Percentiles rank a stretch among this genome's conserved stretches.
Evolutionary conservation across 1,140 invertebrate genomes (phyloP).

Genomic region (Riptortus pedestris): DNA sequence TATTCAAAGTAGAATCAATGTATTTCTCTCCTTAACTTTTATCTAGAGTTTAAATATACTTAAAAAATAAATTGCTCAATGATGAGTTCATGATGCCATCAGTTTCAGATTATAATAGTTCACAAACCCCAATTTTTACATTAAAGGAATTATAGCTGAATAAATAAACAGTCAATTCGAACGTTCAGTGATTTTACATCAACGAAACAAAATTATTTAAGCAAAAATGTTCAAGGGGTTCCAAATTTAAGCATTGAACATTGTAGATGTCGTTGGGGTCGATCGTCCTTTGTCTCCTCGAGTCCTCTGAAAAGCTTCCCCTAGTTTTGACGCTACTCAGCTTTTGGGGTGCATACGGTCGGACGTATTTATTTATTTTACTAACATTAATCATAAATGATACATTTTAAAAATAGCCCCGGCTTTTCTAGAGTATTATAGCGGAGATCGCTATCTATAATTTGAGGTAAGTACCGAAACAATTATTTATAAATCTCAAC

Average conservation of each 20-base stretch:
- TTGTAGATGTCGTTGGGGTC: slow-evolving; percentile 24
- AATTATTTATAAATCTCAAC: slow-evolving; percentile 18
- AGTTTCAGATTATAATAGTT: too few relatives aligned
- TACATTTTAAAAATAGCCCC: not conserved
- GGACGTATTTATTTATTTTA: slow-evolving; percentile 17
- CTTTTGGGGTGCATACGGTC: slow-evolving; percentile 14
- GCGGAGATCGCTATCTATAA: not conserved
- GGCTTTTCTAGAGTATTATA: slow-evolving; percentile 8
- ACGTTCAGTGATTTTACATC: too few relatives aligned
- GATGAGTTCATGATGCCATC: too few relatives aligned
- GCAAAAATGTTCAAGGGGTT: not conserved
- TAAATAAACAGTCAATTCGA: too few relatives aligned
- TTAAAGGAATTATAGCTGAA: too few relatives aligned
- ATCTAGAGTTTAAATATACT: too few relatives aligned
- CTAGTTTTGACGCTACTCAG: slow-evolving; percentile 26
- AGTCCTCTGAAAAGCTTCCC: slow-evolving; percentile 22
- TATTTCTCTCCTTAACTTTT: too few relatives aligned
- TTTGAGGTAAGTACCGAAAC: not conserved
- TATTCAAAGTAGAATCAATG: too few relatives aligned
- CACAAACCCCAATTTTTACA: too few relatives aligned
- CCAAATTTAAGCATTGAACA: slow-evolving; percentile 10
- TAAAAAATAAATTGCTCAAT: too few relatives aligned
- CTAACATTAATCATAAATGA: not conserved
- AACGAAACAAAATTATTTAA: too few relatives aligned
- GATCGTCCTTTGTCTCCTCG: slow-evolving; percentile 21